Base-by-base conservation (phyloP, 2,113 vertebrate species). In the Ciconia stormi region DNA sequence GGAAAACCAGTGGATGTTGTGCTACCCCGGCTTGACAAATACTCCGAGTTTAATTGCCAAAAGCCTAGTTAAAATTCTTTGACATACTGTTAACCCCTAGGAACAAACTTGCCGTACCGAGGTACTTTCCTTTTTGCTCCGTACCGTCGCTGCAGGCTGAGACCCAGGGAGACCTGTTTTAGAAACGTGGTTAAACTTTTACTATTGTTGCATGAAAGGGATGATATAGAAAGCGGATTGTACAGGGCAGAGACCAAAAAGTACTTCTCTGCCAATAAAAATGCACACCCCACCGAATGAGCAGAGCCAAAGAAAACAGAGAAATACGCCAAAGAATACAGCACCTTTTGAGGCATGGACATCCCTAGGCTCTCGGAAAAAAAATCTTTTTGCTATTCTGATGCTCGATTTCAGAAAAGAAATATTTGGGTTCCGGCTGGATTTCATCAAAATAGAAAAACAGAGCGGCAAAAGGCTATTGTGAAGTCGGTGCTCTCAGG, bases 61-160 rank as follows among this genome's bases (percentile, higher is more conserved):
- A 89, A 94, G 83, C 92, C 95, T 89, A 93, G 94, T 97, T 96
- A 94, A 96, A 92, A 96, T 93, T 90, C 89, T 94, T 96, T 96
- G 95, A 95, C 94, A 93, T 97, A 90, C 83, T 80, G 92, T 93
- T 96, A 97, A 94, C 81, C 90, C 86, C 90, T 96, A 97, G 81
- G 47, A 97, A 36, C 74, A 93, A 93, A 82, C 58, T 70, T 32
- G 50, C 70, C 11, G 42, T 55, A 32, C 91, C 21, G n/a, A 91
- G 87, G 84, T 87, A 44, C 76, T 94, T 96, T 87, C 82, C 86
- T 87, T 93, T 88, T 70, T 25, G 76, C 82, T 89, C 78, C 44
- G 20, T 32, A 34, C 63, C 32, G 34, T 92, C 55, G 55, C 79
- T 67, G 73, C 83, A 94, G 81, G 23, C 55, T 85, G 90, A 96